A percentile compares a stretch with the other conserved stretches of the same genome.
phyloP scores from a whole-genome alignment of 2,113 vertebrate species.

The Asarcornis scutulata region DNA sequence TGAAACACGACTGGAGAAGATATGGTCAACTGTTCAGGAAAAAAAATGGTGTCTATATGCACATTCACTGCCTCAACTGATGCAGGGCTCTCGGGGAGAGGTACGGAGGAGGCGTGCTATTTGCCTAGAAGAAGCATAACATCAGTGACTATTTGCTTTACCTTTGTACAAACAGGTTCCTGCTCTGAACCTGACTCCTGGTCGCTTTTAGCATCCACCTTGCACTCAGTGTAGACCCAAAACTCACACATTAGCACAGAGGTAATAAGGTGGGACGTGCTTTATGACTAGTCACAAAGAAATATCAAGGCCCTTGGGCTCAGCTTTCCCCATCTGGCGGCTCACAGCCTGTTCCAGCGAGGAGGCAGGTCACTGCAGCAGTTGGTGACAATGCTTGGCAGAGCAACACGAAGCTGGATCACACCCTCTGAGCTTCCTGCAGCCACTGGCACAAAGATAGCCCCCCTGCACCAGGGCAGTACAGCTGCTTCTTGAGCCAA shows the following conservation, averaged over 20 bases:
- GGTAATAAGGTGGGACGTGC: neutral
- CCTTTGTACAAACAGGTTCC: constrained; percentile 16
- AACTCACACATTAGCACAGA: neutral
- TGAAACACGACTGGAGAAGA: neutral
- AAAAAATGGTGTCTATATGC: neutral
- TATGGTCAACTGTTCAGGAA: neutral
- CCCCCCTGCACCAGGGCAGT: neutral
- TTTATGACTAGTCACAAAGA: neutral
- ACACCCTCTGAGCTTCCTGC: constrained; percentile 40
- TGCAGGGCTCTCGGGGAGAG: neutral
- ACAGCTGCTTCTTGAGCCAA: neutral
- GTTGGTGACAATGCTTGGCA: constrained; percentile 18
- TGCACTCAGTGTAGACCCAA: rapidly evolving
- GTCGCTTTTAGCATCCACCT: neutral
- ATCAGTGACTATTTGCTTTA: constrained; percentile 50
- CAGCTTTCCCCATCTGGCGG: neutral
- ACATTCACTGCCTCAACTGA: neutral
- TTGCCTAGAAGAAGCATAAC: constrained; percentile 8
- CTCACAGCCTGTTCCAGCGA: neutral
- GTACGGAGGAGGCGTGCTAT: neutral
- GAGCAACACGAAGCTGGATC: neutral
- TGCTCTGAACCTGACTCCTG: neutral
- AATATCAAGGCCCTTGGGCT: neutral
- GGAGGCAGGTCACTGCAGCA: neutral
- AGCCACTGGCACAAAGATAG: neutral